Evolutionary conservation across 1,140 invertebrate genomes (phyloP), one percentile per base, ranked within the genome.

Genomic region (Zaprionus inermis): DNA sequence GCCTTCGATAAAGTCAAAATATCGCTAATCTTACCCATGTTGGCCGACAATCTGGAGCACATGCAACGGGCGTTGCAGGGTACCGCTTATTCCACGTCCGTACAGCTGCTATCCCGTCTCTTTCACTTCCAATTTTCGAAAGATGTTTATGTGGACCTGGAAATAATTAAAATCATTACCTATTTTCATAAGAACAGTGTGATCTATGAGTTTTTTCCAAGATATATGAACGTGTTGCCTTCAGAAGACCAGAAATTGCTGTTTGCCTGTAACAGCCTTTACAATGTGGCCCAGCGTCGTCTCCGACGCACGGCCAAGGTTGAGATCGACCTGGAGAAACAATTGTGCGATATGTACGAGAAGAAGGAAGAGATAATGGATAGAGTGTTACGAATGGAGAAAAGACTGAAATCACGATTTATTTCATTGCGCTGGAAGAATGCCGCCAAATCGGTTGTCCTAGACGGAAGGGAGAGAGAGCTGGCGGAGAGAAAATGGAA

Each of bases 401-500:
- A 51, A 9, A 73, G 60, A 16, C 63, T 89, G 7, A 57, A 46
- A 12, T 66, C 70, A 0, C 46, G 58, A 0, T 64, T 69, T 46
- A 60, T 66, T 0, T 52, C 36, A 0, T 24, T 89, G 34, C 76
- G 66, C 5, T 89, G 84, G 84, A 89, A 72, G 52, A 56, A 49
- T 18, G 78, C 69, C 0, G 68, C 78, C 2, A 84, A 84, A 28
- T 56, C 51, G 0, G 20, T 85, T 10, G 69, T 76, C 12, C 20
- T 81, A 3, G 63, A 81, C 11, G 84, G 76, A 18, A 54, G 66
- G 2, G 84, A 89, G 18, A 73, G 72, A 3, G 84, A 89, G 52
- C 34, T 89, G 67, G 81, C 81, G 56, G 65, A 65, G 10, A 73
- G 74, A 20, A 89, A 90, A 30, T 90, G 84, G 84, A 70, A 81